Conservation (phyloP, 2,113 vertebrate species). For the Carlito syrichta region DNA sequence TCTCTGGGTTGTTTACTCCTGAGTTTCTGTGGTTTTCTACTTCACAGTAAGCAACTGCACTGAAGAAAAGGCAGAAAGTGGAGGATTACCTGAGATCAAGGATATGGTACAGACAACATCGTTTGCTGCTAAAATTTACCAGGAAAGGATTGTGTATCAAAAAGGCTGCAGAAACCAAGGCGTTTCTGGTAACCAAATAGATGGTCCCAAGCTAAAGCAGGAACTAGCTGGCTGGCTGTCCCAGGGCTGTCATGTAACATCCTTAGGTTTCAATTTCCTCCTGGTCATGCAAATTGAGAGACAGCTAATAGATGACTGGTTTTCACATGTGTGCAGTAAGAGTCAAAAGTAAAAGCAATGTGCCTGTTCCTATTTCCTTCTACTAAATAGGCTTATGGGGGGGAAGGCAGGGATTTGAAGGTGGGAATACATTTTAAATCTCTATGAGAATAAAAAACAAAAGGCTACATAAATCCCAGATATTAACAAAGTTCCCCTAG, state of each 20-base stretch:
- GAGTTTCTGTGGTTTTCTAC: neutral
- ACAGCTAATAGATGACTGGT: neutral
- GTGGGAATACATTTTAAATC: neutral
- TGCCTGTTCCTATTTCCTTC: constrained; percentile 1
- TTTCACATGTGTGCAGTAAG: neutral
- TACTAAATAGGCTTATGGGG: neutral
- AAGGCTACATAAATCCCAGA: constrained; percentile 6
- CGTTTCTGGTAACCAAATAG: neutral
- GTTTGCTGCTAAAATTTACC: neutral
- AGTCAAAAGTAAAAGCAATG: constrained; percentile 9
- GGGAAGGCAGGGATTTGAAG: neutral
- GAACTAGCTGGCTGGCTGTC: neutral
- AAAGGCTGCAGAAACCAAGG: neutral
- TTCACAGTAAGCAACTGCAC: neutral
- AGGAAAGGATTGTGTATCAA: neutral
- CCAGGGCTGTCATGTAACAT: neutral
- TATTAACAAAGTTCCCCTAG: neutral
- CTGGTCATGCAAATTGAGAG: constrained; percentile 53
- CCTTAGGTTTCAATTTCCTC: constrained; percentile 58
- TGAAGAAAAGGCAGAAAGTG: neutral
- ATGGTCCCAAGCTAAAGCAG: neutral
- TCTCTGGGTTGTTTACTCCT: neutral
- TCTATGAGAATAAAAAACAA: constrained; percentile 41
- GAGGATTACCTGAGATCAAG: constrained; percentile 34
- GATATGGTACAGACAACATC: neutral